These are phyloP conservation scores for Crocodylus rhombifer DNA, from an alignment of 2,797 vertebrate species.

Conservation along the genomic window DNA sequence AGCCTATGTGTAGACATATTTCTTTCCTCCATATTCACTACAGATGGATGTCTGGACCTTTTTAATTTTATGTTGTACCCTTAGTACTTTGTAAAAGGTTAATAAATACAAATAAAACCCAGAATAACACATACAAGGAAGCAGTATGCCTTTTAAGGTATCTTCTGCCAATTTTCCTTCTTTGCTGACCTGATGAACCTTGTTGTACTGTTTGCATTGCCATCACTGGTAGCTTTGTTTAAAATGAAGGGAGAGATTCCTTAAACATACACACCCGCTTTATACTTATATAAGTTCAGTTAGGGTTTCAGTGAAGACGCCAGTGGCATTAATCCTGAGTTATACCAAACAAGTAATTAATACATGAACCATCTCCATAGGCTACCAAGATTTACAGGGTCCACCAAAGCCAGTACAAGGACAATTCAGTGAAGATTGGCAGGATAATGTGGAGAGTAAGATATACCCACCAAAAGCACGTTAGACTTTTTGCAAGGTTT, in stretches of 20 bases:
- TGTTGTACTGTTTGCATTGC: not conserved
- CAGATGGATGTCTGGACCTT: constrained; percentile 18
- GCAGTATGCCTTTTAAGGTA: not conserved
- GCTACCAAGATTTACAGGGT: not conserved
- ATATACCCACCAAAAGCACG: not conserved
- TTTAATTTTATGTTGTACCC: not conserved
- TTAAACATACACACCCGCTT: not conserved
- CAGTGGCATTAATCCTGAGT: not conserved
- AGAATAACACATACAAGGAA: not conserved
- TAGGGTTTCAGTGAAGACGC: not conserved
- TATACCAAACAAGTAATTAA: not conserved
- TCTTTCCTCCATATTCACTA: constrained; percentile 1
- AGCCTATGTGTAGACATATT: constrained; percentile 6
- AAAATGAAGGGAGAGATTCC: not conserved
- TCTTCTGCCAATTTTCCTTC: not conserved
- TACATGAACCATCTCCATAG: not conserved
- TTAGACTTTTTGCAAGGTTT: not conserved
- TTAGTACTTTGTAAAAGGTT: not conserved
- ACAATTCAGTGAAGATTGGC: not conserved
- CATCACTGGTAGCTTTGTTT: not conserved
- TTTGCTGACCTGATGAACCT: not conserved
- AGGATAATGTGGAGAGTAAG: not conserved
- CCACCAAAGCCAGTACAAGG: not conserved
- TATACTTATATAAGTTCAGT: not conserved
- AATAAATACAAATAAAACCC: not conserved